A percentile compares a stretch with the other conserved stretches of the same genome.
Conservation (phyloP, 2,113 vertebrate genomes). For the Quiscalus mexicanus region DNA sequence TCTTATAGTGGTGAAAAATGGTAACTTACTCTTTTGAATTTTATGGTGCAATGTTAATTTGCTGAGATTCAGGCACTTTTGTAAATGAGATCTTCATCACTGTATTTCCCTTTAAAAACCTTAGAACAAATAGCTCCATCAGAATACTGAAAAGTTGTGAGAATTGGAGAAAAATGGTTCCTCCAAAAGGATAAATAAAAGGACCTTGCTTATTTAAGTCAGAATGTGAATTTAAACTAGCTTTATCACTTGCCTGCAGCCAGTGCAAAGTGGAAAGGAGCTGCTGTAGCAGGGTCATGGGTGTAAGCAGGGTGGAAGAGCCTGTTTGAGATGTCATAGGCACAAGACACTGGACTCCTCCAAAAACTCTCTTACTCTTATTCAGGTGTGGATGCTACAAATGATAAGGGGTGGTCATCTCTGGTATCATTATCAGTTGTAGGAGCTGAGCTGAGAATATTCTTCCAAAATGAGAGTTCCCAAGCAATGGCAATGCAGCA, state of each 20-base stretch:
- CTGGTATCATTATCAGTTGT: accelerated
- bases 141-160: not conserved
- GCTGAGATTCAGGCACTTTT: not conserved
- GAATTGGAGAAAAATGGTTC: not conserved
- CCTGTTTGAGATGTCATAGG: not conserved
- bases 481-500: not conserved
- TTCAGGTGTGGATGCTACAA: not conserved
- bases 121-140: not conserved
- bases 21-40: not conserved
- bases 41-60: not conserved
- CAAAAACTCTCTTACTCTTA: not conserved
- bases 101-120: not conserved
- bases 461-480: not conserved
- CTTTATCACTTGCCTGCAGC: not conserved
- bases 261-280: not conserved
- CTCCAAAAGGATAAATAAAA: not conserved
- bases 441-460: not conserved
- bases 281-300: not conserved
- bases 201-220: not conserved
- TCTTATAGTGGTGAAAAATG: not conserved
- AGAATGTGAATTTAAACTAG: not conserved
- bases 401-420: not conserved
- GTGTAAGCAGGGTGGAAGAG: not conserved
- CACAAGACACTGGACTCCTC: not conserved
- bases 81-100: not conserved